Percentiles rank a stretch among this genome's conserved stretches.
Evolutionary conservation across 2,797 vertebrate species (phyloP).

Genomic region (Leptoclinus maculatus): DNA sequence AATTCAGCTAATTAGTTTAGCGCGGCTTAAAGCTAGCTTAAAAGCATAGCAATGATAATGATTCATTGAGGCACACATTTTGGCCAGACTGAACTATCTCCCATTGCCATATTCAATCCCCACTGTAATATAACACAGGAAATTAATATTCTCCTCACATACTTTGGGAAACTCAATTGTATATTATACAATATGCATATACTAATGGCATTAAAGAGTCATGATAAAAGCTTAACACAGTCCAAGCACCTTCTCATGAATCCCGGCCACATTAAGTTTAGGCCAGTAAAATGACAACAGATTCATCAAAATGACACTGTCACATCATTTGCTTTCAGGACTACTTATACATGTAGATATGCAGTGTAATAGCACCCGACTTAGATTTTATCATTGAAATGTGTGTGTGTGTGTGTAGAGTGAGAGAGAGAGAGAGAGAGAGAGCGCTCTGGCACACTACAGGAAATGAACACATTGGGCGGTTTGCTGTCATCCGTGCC

Average conservation of each 20-base stretch:
- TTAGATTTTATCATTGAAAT: slow-evolving; percentile 42
- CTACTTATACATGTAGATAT: slow-evolving; percentile 6
- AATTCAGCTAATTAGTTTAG: neutral
- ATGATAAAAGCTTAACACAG: slow-evolving; percentile 17
- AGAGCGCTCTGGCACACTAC: neutral
- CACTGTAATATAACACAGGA: no score
- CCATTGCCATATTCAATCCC: neutral
- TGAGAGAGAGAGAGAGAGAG: neutral
- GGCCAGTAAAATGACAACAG: slow-evolving; percentile 27
- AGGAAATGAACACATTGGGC: slow-evolving; percentile 56
- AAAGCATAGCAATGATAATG: neutral
- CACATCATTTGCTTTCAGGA: slow-evolving; percentile 7
- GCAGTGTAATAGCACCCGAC: slow-evolving; percentile 17
- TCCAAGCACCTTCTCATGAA: slow-evolving; percentile 3
- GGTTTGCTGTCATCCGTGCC: slow-evolving; percentile 24
- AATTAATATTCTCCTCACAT: slow-evolving; percentile 6
- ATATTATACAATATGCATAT: neutral
- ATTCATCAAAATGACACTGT: slow-evolving; percentile 38
- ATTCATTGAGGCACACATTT: neutral
- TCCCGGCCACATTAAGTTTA: neutral
- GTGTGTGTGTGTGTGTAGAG: neutral
- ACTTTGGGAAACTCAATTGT: neutral
- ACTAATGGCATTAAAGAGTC: neutral
- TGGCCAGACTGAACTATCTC: neutral
- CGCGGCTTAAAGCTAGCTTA: no score